Conservation (phyloP, 23 tunicate genomes). For the Trididemnum clinides region DNA sequence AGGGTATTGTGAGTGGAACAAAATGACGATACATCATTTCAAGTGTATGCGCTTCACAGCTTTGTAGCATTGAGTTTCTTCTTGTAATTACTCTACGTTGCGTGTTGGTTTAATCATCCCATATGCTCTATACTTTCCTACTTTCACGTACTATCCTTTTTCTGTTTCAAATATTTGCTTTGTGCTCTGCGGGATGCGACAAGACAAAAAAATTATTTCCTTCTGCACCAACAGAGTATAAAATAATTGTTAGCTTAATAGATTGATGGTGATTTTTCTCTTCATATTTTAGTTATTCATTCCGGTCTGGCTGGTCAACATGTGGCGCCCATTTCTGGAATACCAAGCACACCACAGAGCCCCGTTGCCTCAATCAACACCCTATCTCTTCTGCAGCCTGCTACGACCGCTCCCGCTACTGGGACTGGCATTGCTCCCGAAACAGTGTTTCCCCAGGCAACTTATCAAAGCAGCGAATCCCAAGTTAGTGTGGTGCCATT, state of each 20-base stretch:
- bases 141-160: too few relatives aligned
- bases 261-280: too few relatives aligned
- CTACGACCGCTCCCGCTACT: constrained; percentile 28
- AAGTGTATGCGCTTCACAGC: too few relatives aligned
- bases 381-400: constrained; percentile 58
- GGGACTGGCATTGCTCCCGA: constrained; percentile 48
- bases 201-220: too few relatives aligned
- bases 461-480: constrained; percentile 51
- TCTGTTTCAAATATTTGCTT: neutral
- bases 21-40: too few relatives aligned
- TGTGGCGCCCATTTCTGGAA: constrained; percentile 37
- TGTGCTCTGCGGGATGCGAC: neutral
- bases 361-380: constrained; percentile 75
- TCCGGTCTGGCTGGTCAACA: constrained; percentile 48
- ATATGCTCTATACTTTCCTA: too few relatives aligned
- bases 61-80: too few relatives aligned
- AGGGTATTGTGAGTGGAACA: too few relatives aligned
- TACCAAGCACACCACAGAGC: constrained; percentile 92
- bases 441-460: constrained; percentile 42
- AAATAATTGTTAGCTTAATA: too few relatives aligned
- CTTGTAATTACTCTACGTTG: too few relatives aligned
- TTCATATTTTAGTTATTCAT: constrained; percentile 32
- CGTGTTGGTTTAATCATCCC: too few relatives aligned
- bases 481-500: neutral
- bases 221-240: too few relatives aligned